Evolutionary conservation across 2,797 vertebrate genomes (phyloP).

Genomic region (Typhlichthys eigenmanni): DNA sequence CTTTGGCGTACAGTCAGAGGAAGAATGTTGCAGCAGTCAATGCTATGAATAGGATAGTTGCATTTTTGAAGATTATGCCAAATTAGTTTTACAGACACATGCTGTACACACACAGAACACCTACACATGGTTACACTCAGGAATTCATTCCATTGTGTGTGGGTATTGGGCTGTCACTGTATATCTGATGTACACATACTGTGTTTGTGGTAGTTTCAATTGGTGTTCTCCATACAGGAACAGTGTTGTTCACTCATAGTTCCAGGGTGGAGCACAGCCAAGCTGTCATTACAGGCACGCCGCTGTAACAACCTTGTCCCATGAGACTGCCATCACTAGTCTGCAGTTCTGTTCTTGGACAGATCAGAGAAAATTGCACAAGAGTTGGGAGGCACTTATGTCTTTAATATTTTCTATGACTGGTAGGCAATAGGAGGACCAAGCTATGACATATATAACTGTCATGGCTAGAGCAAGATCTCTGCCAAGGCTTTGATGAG

Average conservation of each 20-base stretch:
- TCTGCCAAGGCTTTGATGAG: constrained; percentile 37
- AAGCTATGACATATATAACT: constrained; percentile 23
- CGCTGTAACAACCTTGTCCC: constrained; percentile 35
- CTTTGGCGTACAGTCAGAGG: too few relatives aligned
- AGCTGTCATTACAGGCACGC: constrained; percentile 19
- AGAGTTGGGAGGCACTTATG: background rate
- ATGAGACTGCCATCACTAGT: constrained; percentile 11
- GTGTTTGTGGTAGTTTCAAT: background rate
- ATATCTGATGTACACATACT: background rate
- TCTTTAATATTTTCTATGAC: constrained; percentile 16
- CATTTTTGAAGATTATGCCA: too few relatives aligned
- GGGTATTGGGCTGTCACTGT: background rate
- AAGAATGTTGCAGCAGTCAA: too few relatives aligned
- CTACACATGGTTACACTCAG: too few relatives aligned
- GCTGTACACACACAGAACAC: too few relatives aligned
- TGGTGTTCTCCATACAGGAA: constrained; percentile 6
- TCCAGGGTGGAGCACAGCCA: constrained; percentile 19
- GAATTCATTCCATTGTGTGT: too few relatives aligned
- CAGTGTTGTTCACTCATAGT: constrained; percentile 25
- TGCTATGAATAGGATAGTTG: too few relatives aligned
- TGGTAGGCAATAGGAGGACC: constrained; percentile 9
- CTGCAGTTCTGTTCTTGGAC: constrained; percentile 18
- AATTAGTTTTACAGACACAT: too few relatives aligned
- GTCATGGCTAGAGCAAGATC: constrained; percentile 8
- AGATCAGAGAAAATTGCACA: constrained; percentile 22